Evolutionary conservation across 2,113 vertebrate species (phyloP).

Genomic region (human (Homo sapiens)): DNA sequence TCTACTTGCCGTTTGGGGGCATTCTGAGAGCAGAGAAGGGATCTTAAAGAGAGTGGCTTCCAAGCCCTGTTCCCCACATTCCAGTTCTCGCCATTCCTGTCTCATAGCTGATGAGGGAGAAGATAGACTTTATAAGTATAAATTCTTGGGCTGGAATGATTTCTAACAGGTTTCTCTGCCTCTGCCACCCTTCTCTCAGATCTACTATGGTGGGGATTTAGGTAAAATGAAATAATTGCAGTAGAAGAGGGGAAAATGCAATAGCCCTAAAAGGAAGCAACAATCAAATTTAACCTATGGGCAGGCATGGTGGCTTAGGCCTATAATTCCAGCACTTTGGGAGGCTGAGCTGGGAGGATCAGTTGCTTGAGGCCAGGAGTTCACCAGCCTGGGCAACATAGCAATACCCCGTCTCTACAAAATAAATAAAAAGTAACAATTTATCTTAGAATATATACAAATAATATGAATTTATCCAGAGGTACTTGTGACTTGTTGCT

Average conservation of each 20-base stretch:
- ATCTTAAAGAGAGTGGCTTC: not conserved
- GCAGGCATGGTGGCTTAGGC: no score
- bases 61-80: not conserved
- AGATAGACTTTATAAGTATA: not conserved
- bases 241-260: not conserved
- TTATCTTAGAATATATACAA: not conserved
- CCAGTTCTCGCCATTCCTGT: not conserved
- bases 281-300: not conserved
- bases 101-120: not conserved
- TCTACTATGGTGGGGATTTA: not conserved
- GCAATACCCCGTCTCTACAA: no score
- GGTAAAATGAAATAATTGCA: not conserved
- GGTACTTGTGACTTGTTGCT: not conserved
- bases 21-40: not conserved
- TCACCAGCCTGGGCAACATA: no score
- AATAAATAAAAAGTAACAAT: not conserved
- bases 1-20: not conserved
- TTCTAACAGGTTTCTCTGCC: not conserved
- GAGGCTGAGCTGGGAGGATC: no score
- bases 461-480: not conserved
- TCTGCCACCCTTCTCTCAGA: not conserved
- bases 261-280: not conserved
- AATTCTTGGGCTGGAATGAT: not conserved
- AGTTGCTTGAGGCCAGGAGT: no score
- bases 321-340: no score